Evolutionary conservation across 2,888 invertebrate species (phyloP), one percentile per base, ranked within the genome.

Genomic region (Troilus luridus): DNA sequence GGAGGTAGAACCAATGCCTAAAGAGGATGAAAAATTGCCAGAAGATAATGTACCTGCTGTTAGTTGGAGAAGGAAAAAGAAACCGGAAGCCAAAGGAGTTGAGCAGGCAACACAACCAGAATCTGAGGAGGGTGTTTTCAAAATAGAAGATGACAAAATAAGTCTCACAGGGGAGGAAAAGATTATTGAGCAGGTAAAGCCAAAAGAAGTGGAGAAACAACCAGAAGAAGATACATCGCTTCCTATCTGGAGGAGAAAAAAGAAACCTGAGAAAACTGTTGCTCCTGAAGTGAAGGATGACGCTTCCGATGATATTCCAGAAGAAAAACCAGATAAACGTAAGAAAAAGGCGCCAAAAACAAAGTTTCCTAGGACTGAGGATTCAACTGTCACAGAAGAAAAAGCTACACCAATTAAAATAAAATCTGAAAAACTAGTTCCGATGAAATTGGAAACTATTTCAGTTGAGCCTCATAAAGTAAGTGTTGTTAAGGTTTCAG

Each of bases 391-490:
- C 9, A 10, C 14, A 10, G 88, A 93, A 93, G 92, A 93, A 12
- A 91, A 91, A 27, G 12, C 58, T 19, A 41, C 60, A 88, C 85
- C 90, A 19, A 81, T 88, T 19, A 90, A 90, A 62, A 56, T 62
- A n/a, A 56, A 41, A 3, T 11, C 12, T 7, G 88, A 56, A 41
- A 90, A 90, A 19, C 62, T 89, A 60, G 88, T 91, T 41, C 92
- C 91, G 8, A 88, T 92, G 60, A 90, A 92, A 91, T 92, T 91
- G 41, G 92, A 94, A 91, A 94, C 94, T 93, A 94, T 94, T 92
- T 95, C 95, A 88, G 95, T 95, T 0, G 92, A 92, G 90, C 92
- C 93, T 19, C 91, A 91, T 27, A 92, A 92, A 90, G 91, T 91
- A 1, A 90, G 92, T 77, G 58, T 92, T 12, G 89, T 91, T 7